These are phyloP conservation scores for Potorous gilbertii DNA, from an alignment of 2,797 vertebrate species.

Conservation along the genomic window DNA sequence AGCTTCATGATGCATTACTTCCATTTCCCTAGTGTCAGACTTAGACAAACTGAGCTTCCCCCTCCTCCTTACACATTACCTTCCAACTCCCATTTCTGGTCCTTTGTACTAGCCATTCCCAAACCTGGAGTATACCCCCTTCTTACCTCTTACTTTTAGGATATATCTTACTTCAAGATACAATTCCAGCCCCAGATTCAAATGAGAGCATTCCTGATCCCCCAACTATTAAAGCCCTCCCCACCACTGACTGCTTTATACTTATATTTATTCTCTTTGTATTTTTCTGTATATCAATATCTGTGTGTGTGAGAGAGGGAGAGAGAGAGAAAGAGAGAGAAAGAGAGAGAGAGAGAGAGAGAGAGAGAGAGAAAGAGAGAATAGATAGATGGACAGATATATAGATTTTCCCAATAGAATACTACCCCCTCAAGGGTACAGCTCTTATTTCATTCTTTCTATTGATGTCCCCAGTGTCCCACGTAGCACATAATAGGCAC, in stretches of 20 bases:
- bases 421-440: not conserved
- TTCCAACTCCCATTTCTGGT: not conserved
- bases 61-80: not conserved
- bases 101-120: not conserved
- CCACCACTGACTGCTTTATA: not conserved
- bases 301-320: not conserved
- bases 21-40: not conserved
- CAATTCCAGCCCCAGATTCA: not conserved
- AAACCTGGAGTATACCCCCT: not conserved
- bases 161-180: not conserved
- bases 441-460: not conserved
- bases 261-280: not conserved
- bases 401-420: not conserved
- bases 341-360: too few species aligned
- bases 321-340: too few species aligned
- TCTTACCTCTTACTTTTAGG: not conserved
- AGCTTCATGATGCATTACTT: not conserved
- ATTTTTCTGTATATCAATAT: not conserved
- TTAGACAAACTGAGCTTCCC: not conserved
- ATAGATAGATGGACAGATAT: too few species aligned
- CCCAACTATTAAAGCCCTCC: not conserved
- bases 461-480: not conserved
- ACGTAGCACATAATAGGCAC: not conserved
- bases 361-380: too few species aligned
- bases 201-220: not conserved